Base-by-base conservation (phyloP, 1,140 invertebrate species). In the Penaeus chinensis region DNA sequence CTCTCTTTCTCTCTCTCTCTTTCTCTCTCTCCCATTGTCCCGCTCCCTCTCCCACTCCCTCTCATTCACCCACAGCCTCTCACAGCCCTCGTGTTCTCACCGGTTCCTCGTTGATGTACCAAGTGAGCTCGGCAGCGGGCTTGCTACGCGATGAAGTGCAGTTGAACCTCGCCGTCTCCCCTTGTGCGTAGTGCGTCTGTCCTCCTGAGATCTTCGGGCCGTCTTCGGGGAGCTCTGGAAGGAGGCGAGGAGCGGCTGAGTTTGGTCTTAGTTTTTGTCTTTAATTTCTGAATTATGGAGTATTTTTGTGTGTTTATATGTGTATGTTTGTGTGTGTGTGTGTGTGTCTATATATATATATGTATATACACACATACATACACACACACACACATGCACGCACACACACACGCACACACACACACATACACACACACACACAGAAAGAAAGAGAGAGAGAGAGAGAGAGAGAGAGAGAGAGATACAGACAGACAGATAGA, bases 71-170 rank as follows among this genome's bases (percentile, higher is more conserved):
- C 60, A 10, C 65, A n/a, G 20, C 32, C 60, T 37, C 63, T 47
- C 24, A 62, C 62, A 63, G 13, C 24, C 27, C 54, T 60, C 54
- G 18, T n/a, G n/a, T 24, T 37, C 82, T 82, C 62, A 89, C 88
- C 76, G 76, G 54, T 20, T 89, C 78, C 13, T 82, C 71, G 65
- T 89, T 89, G 66, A 89, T 85, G 60, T 62, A 86, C 89, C 89
- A 89, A 54, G 82, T 78, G 13, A 89, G 89, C 32, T 82, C 71
- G 0, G 85, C 89, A 0, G 84, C 81, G 20, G 89, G 89, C 20
- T 82, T 84, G 54, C 81, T 84, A 27, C 69, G 78, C 27, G 81
- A 74, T 0, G 84, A 85, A 19, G 84, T 87, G 24, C 89, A 89
- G 78, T 86, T 89, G 27, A 89, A 80, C 0, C 65, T 61, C 11